Evolutionary conservation across 2,113 vertebrate species (phyloP), one percentile per base, ranked within the genome.

Genomic region (Trachemys scripta): DNA sequence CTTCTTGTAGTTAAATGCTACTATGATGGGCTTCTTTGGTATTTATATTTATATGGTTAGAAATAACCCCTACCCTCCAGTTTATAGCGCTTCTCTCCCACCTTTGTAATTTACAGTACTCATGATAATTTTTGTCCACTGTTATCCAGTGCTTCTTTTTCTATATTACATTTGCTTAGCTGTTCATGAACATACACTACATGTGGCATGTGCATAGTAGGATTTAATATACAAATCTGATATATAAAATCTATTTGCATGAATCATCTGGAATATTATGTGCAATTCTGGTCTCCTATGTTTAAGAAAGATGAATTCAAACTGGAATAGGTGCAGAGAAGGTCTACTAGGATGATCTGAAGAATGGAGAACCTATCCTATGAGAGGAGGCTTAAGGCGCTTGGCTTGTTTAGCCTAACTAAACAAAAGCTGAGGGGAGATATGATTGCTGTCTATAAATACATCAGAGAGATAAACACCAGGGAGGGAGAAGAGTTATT

Each of bases 81-180:
- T 95, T 95, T 94, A 80, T 93, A 91, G 91, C 81, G 86, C 72
- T 92, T 95, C 85, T 86, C 95, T 97, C 96, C 62, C 79, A 96
- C 89, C 86, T 87, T 96, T 62, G 31, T 35, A n/a, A 78, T 95
- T 95, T 95, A 93, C 92, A 91, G 93, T 96, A 96, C 82, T 92
- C 59, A 65, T 91, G 89, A 59, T 93, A 92, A 91, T 93, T 94
- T 97, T 97, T 97, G 92, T 96, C 96, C 84, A 38, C 90, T 93
- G 85, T 96, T 97, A 93, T 93, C 90, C 93, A 54, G 53, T 47
- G 20, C 95, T 97, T 96, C 90, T 95, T 47, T 35, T 69, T 69
- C 16, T 87, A 50, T 53, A 16, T 83, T 81, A 75, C 62, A n/a
- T 93, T 96, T 96, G 45, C 92, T 95, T 95, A 96, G 57, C 90